A percentile compares a stretch with the other conserved stretches of the same genome.
These are phyloP conservation scores for Sebastiscus albofasciatus DNA, from an alignment of 2,797 vertebrate genomes.

Conservation along the genomic window DNA sequence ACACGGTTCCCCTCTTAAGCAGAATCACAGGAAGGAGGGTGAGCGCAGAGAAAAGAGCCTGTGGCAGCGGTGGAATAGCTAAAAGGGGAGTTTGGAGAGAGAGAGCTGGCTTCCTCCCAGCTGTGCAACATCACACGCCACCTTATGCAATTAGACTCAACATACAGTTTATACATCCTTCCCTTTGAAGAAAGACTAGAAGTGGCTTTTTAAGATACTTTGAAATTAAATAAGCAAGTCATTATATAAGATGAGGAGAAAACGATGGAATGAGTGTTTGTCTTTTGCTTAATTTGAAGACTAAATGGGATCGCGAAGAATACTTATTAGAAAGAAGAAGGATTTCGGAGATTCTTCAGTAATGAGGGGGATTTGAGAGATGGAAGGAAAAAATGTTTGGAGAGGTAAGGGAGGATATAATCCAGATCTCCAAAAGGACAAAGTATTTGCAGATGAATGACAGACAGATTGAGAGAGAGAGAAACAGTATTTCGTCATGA, in stretches of 20 bases:
- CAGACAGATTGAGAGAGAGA: conserved; percentile 28
- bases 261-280: neutral
- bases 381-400: neutral
- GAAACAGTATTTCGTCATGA: conserved; percentile 67
- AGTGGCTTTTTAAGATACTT: conserved; percentile 35
- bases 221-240: conserved; percentile 26
- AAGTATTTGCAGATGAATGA: conserved; percentile 41
- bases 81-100: conserved; percentile 19
- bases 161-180: conserved; percentile 18
- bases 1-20: conserved; percentile 38
- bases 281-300: conserved; percentile 41
- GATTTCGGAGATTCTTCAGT: conserved; percentile 5
- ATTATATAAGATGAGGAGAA: conserved; percentile 5
- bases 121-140: conserved; percentile 37
- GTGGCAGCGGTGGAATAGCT: conserved; percentile 43
- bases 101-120: conserved; percentile 33
- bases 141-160: conserved; percentile 35
- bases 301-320: conserved; percentile 9
- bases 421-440: conserved; percentile 23
- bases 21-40: conserved; percentile 31
- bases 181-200: conserved; percentile 8
- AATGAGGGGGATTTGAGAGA: conserved; percentile 9
- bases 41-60: conserved; percentile 29
- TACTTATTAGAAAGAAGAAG: conserved; percentile 30
- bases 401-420: conserved; percentile 5